Conservation (phyloP, 2,113 vertebrate genomes). For the Oreochromis niloticus region DNA sequence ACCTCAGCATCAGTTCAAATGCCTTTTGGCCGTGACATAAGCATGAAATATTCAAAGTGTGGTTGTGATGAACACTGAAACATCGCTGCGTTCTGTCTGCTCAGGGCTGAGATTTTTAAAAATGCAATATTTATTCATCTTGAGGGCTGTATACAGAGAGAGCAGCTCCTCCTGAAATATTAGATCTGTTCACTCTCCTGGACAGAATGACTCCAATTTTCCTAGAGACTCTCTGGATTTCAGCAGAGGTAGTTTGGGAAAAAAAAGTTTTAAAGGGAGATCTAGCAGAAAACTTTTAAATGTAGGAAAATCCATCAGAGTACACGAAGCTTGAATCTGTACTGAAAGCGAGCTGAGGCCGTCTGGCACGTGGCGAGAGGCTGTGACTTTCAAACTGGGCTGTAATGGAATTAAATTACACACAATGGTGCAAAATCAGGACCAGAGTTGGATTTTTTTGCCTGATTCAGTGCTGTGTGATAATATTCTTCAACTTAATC, state of each 20-base stretch:
- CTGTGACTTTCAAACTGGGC: not conserved
- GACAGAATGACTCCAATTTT: not conserved
- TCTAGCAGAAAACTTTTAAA: not conserved
- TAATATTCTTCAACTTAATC: not conserved
- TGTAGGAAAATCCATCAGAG: not conserved
- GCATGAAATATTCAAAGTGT: not conserved
- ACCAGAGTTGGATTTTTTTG: not conserved
- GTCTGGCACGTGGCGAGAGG: fast-evolving
- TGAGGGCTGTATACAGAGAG: not conserved
- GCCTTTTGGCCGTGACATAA: not conserved
- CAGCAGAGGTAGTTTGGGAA: not conserved
- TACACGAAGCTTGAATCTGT: not conserved
- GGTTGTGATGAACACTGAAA: not conserved
- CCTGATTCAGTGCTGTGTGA: not conserved
- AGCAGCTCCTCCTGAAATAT: not conserved
- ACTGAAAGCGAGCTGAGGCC: not conserved
- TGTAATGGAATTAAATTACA: not conserved
- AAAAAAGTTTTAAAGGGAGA: not conserved
- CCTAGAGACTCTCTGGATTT: not conserved
- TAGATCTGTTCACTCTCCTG: not conserved
- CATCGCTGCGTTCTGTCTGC: not conserved
- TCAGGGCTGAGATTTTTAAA: not conserved
- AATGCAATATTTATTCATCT: not conserved
- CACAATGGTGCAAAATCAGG: not conserved
- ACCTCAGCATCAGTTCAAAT: not conserved